Percentiles rank a stretch among this genome's conserved stretches.
These are phyloP conservation scores for Struthio camelus DNA, from an alignment of 2,113 vertebrate species.

Conservation along the genomic window DNA sequence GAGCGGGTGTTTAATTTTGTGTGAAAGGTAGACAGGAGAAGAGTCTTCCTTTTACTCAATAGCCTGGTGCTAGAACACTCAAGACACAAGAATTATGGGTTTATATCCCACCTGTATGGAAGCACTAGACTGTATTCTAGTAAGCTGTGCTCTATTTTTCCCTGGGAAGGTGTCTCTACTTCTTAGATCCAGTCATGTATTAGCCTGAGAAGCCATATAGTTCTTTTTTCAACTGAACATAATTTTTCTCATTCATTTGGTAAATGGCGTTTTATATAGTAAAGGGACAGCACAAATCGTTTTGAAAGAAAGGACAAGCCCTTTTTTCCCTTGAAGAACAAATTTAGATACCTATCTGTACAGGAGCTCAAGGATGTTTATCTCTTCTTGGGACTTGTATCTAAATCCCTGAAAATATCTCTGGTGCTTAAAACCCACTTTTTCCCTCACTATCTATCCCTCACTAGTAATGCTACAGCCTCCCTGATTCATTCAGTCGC, in stretches of 20 bases:
- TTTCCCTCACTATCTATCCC: neutral
- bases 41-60: neutral
- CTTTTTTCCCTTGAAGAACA: neutral
- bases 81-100: neutral
- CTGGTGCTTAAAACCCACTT: neutral
- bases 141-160: neutral
- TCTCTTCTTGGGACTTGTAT: neutral
- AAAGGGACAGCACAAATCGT: neutral
- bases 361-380: neutral
- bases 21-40: neutral
- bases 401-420: neutral
- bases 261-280: neutral
- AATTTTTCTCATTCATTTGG: neutral
- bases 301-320: neutral
- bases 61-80: neutral
- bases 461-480: neutral
- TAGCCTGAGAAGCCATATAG: neutral
- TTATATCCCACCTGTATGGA: neutral
- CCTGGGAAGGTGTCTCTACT: fast-evolving
- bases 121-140: fast-evolving
- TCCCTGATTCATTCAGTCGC: neutral
- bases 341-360: neutral
- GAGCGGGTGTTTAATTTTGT: neutral
- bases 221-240: neutral
- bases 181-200: neutral